Conservation (phyloP, 2,888 invertebrate genomes). For the Chironomus riparius region DNA sequence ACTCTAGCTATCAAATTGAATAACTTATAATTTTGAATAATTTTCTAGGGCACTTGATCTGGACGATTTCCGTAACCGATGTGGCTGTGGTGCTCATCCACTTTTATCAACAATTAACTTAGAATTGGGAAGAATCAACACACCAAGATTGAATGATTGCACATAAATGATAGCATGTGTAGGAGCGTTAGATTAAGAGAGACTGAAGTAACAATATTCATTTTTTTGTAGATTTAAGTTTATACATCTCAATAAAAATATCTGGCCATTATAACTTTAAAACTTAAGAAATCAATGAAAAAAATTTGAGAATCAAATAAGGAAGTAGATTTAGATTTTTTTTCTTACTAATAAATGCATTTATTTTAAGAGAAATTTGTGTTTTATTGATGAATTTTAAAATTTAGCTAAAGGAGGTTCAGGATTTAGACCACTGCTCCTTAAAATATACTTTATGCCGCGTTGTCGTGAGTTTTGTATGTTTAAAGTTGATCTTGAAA, state of each 20-base stretch:
- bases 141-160: conserved; percentile 43
- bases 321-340: too few species aligned
- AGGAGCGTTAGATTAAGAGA: neutral
- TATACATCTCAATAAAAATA: neutral
- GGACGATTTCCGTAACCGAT: conserved; percentile 58
- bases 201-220: neutral
- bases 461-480: too few species aligned
- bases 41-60: conserved; percentile 52
- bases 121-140: conserved; percentile 45
- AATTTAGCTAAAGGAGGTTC: too few species aligned
- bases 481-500: too few species aligned
- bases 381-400: too few species aligned
- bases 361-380: too few species aligned
- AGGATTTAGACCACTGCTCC: too few species aligned
- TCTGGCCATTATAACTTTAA: neutral
- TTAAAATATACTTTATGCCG: too few species aligned
- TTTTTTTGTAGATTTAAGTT: neutral
- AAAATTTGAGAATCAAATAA: too few species aligned
- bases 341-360: too few species aligned
- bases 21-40: neutral
- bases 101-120: conserved; percentile 55
- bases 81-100: conserved; percentile 60
- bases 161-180: conserved; percentile 35
- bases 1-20: neutral
- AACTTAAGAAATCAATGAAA: too few species aligned